These are phyloP conservation scores for Celastrina argiolus DNA, from an alignment of 2,888 invertebrate genomes.

Conservation along the genomic window DNA sequence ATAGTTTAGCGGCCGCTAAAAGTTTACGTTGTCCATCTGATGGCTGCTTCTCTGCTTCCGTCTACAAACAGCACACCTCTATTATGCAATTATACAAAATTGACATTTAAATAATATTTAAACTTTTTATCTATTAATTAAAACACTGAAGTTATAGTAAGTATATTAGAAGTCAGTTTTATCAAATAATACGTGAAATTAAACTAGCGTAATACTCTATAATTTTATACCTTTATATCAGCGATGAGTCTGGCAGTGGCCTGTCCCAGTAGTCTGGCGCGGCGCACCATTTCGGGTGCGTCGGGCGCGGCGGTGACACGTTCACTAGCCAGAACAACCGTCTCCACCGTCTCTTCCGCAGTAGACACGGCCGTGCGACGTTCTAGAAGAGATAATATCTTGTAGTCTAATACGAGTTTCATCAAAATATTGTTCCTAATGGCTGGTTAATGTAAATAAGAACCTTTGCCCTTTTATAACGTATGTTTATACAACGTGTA, in stretches of 20 bases:
- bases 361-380: constrained; percentile 79
- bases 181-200: not conserved
- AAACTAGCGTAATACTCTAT: not conserved
- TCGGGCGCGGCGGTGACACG: constrained; percentile 91
- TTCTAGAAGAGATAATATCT: constrained; percentile 42
- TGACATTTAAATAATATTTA: no score
- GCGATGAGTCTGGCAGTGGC: constrained; percentile 96
- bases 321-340: constrained; percentile 93
- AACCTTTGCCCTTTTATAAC: no score
- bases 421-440: no score
- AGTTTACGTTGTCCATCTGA: constrained; percentile 93
- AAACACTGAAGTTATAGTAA: no score
- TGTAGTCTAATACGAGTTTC: not conserved
- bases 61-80: constrained; percentile 40
- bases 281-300: constrained; percentile 95
- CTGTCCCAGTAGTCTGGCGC: constrained; percentile 93
- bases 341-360: constrained; percentile 89
- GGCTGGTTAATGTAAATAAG: no score
- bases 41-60: constrained; percentile 93
- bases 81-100: not conserved
- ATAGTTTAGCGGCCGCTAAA: constrained; percentile 94
- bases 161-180: not conserved
- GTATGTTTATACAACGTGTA: no score
- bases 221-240: constrained; percentile 85
- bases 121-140: no score